Percentiles rank a stretch among this genome's conserved stretches.
Conservation (phyloP, 2,888 invertebrate genomes). For the Apamea crenata region DNA sequence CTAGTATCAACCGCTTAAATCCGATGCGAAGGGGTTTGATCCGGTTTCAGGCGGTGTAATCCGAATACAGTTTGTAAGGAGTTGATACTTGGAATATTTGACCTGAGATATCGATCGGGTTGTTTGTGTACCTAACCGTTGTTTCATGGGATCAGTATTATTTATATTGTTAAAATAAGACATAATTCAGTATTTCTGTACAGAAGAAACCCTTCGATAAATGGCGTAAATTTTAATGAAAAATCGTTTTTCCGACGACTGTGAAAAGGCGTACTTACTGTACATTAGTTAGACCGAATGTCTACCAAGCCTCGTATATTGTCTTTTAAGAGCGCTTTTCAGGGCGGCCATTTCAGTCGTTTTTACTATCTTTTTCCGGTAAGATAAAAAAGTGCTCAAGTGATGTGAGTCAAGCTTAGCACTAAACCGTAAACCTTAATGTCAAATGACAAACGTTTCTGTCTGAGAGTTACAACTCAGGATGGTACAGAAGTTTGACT, state of each 20-base stretch:
- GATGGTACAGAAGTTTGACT: background rate
- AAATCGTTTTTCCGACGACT: background rate
- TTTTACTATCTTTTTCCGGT: constrained; percentile 32
- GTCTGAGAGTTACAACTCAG: background rate
- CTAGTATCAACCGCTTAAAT: constrained; percentile 42
- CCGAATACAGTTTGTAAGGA: constrained; percentile 28
- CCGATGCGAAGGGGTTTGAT: constrained; percentile 52
- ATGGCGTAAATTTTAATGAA: background rate
- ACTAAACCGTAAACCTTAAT: constrained; percentile 10
- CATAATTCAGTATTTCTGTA: background rate
- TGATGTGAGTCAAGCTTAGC: background rate
- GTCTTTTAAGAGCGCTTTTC: constrained; percentile 31
- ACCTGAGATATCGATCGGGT: background rate
- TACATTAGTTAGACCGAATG: constrained; percentile 10
- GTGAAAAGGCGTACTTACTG: background rate
- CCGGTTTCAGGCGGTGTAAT: constrained; percentile 48
- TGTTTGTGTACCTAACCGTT: too few species aligned
- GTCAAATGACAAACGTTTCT: constrained; percentile 14
- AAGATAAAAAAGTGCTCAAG: constrained; percentile 13
- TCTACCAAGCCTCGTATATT: constrained; percentile 17
- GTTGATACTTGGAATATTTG: constrained; percentile 9
- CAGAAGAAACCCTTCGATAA: background rate
- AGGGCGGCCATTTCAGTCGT: constrained; percentile 4
- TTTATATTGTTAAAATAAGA: background rate
- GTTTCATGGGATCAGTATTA: background rate